phyloP scores from a whole-genome alignment of 2,888 invertebrate genomes.

The Hydroisotoma schaefferi region DNA sequence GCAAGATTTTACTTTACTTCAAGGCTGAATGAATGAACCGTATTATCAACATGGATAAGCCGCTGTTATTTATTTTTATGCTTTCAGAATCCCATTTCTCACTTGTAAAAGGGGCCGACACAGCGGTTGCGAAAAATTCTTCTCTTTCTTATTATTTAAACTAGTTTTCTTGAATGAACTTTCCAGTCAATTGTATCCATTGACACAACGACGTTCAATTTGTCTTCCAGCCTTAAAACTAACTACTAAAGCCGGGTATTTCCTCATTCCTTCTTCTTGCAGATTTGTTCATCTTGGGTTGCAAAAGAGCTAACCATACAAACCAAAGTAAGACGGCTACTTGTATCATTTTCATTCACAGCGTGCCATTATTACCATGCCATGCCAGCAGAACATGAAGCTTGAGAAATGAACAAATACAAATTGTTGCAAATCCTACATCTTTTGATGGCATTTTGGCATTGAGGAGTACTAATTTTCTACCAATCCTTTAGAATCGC shows the following conservation, averaged over 20 bases:
- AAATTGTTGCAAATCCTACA: too few relatives aligned
- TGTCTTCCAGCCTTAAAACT: too few relatives aligned
- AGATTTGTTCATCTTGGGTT: too few relatives aligned
- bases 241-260: too few relatives aligned
- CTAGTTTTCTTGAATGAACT: conserved; percentile 5
- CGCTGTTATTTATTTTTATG: conserved; percentile 1
- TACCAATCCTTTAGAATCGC: neutral
- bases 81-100: conserved; percentile 5
- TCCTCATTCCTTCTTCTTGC: too few relatives aligned
- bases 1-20: too few relatives aligned
- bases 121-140: conserved; percentile 8
- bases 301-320: too few relatives aligned
- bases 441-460: neutral
- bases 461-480: neutral
- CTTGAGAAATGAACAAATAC: too few relatives aligned
- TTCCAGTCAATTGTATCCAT: neutral
- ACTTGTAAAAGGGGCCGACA: conserved; percentile 4
- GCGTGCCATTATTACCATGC: too few relatives aligned
- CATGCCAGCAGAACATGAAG: too few relatives aligned
- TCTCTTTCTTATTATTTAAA: conserved; percentile 4
- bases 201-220: conserved; percentile 7
- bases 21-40: conserved; percentile 4
- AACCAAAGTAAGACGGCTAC: too few relatives aligned
- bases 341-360: too few relatives aligned
- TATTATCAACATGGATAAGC: neutral